Base-by-base conservation (phyloP, 2,888 invertebrate species). In the Cheilosia soror region DNA sequence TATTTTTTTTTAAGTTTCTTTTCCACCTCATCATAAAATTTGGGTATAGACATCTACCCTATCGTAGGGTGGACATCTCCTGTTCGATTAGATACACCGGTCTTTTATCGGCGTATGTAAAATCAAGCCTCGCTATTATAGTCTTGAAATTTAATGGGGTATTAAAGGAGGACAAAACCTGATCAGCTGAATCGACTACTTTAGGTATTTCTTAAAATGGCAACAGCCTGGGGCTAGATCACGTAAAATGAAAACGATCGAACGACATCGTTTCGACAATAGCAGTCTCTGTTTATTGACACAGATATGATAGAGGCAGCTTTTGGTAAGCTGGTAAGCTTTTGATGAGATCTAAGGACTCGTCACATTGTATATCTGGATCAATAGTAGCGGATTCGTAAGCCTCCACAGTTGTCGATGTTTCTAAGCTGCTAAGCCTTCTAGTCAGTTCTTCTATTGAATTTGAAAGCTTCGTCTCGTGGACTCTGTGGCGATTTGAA, bases 21-120 rank as follows among this genome's bases (percentile, higher is more conserved):
- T 55, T 87, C 87, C 4, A 87, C 83, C 44, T 78, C 81, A 65
- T 87, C 87, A 55, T 81, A 88, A 31, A 83, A 88, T 53, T 87
- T n/a, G 13, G 80, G 29, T 7, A 81, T 53, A 1, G 68, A 42
- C 58, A 80, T 53, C n/a, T 62, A 7, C 85, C 88, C 44, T 88
- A 87, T 55, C 86, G 68, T 4, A 88, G 60, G 20, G 79, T 87
- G 2, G 80, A 77, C 55, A 87, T 51, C 63, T 75, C 53, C 44
- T 71, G 58, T 37, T 85, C 85, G 9, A 40, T 40, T 27, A 42
- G 15, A 42, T 60, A 42, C 13, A 77, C 5, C 4, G 77, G 65
- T n/a, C 65, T 72, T 31, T 73, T 83, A 44, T 83, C 83, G 7
- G 87, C 51, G 37, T 87, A 87, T 0, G 83, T 76, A 42, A 71